A percentile compares a stretch with the other conserved stretches of the same genome.
These are phyloP conservation scores for Leptobrachium ailaonicum DNA, from an alignment of 2,113 vertebrate genomes.

Conservation along the genomic window DNA sequence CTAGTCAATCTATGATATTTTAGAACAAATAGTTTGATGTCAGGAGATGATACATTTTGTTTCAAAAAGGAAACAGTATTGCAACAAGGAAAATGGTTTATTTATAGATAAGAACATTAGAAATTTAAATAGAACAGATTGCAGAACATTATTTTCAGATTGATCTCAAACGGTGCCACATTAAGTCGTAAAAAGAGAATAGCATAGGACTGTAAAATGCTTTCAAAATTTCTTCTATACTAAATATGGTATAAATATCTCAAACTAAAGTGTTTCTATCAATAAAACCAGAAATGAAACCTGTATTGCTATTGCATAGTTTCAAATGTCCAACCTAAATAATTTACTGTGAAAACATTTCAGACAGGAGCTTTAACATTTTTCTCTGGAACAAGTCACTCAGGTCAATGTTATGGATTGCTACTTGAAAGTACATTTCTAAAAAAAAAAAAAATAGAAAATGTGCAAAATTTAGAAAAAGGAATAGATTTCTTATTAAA, in stretches of 20 bases:
- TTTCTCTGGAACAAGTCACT: too few species aligned
- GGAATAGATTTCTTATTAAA: too few species aligned
- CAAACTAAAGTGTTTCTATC: slow-evolving; percentile 11
- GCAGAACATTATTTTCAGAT: slow-evolving; percentile 24
- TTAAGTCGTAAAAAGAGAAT: slow-evolving; percentile 1
- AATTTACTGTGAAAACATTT: slow-evolving; percentile 2
- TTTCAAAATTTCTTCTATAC: slow-evolving; percentile 1
- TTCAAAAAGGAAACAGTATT: slow-evolving; percentile 8
- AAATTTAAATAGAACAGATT: slow-evolving; percentile 20
- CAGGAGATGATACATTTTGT: slow-evolving; percentile 7
- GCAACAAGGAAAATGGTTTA: slow-evolving; percentile 31
- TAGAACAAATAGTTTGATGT: not conserved
- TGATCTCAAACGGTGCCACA: slow-evolving; percentile 12
- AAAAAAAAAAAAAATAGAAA: too few species aligned
- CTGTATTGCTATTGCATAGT: not conserved
- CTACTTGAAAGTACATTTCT: too few species aligned
- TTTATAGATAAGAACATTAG: slow-evolving; percentile 25
- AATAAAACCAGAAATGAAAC: not conserved
- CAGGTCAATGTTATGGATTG: too few species aligned
- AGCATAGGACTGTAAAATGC: slow-evolving; percentile 7
- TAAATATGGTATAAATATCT: not conserved
- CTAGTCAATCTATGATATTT: too few species aligned
- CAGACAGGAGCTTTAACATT: too few species aligned
- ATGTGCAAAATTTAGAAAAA: too few species aligned
- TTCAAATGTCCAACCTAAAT: not conserved